Evolutionary conservation across 2,888 invertebrate species (phyloP), one percentile per base, ranked within the genome.

Genomic region (Zygothrica quintamaculata): DNA sequence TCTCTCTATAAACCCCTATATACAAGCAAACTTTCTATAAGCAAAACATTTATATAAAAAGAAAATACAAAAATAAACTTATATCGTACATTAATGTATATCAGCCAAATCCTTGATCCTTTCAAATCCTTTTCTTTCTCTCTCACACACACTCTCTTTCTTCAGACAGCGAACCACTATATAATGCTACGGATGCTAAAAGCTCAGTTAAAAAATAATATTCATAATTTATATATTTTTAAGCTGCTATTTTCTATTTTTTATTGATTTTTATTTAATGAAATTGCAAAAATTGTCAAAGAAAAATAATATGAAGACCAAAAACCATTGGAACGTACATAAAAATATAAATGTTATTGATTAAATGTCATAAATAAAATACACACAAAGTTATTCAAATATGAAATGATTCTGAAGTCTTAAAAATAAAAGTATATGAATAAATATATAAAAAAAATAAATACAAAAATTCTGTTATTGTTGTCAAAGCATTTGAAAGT

Each of bases 1-100:
- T 66, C 79, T 85, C 82, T 82, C 79, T 81, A 82, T 85, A 70
- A 81, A 68, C 79, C 76, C 71, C 71, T 78, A 84, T 80, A 86
- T 77, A 84, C 72, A 74, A 71, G 57, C 47, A 74, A n/a, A 67
- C 66, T 82, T 79, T 76, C 74, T 82, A 79, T 74, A 73, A 59
- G 65, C 47, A 67, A 57, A 52, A 75, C 48, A 62, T 69, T 79
- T 74, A 81, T 72, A 74, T 69, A 22, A 3, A 22, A 22, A 2
- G n/a, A n/a, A n/a, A n/a, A n/a, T n/a, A n/a, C n/a, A n/a, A 73
- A 57, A 65, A 62, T 44, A 64, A 65, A 62, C 48, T 51, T 68
- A 77, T 66, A 84, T 68, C 72, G 47, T 50, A 59, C 59, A 65
- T 65, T 4, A 36, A n/a, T 50, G 25, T 40, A 44, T 69, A 70